These are phyloP conservation scores for Drosophila pectinifera DNA, from an alignment of 1,140 invertebrate species.

Conservation along the genomic window DNA sequence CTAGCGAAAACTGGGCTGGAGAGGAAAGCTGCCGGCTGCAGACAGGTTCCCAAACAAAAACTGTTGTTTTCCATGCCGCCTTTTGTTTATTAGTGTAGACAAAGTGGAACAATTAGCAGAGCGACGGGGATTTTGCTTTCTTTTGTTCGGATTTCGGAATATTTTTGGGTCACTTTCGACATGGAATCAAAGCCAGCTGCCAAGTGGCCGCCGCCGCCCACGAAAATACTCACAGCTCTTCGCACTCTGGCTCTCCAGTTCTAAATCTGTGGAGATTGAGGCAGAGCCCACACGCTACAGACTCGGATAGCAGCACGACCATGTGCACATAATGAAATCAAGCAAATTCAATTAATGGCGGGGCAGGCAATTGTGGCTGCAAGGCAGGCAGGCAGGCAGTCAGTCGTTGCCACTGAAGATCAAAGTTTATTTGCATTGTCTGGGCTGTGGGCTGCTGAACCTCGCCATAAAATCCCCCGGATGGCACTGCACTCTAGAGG, in stretches of 20 bases:
- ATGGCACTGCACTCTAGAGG: conserved; percentile 12
- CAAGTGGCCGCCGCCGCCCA: conserved; percentile 40
- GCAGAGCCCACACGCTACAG: conserved; percentile 19
- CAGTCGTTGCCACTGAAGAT: conserved; percentile 19
- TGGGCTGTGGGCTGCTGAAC: conserved; percentile 19
- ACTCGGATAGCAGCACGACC: conserved; percentile 2
- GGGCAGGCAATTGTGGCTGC: conserved; percentile 46
- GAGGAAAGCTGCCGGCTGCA: conserved; percentile 33
- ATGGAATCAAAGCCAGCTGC: conserved; percentile 30
- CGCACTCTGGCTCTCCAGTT: conserved; percentile 9
- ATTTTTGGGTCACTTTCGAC: conserved; percentile 37
- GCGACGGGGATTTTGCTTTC: conserved; percentile 21
- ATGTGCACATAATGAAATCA: conserved; percentile 65
- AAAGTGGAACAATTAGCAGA: conserved; percentile 60
- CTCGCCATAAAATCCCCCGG: conserved; percentile 16
- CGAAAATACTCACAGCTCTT: conserved; percentile 24
- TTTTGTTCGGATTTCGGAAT: conserved; percentile 29
- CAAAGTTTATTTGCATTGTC: conserved; percentile 45
- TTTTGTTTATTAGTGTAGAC: conserved; percentile 29
- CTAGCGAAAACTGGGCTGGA: conserved; percentile 32
- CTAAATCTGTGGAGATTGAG: conserved; percentile 27
- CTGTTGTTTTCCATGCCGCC: conserved; percentile 26
- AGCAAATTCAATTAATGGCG: conserved; percentile 69
- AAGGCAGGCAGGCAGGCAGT: conserved; percentile 10
- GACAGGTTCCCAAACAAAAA: conserved; percentile 32